A percentile compares a stretch with the other conserved stretches of the same genome.
Evolutionary conservation across 2,113 vertebrate species (phyloP).

Genomic region (Macroglossus sobrinus): DNA sequence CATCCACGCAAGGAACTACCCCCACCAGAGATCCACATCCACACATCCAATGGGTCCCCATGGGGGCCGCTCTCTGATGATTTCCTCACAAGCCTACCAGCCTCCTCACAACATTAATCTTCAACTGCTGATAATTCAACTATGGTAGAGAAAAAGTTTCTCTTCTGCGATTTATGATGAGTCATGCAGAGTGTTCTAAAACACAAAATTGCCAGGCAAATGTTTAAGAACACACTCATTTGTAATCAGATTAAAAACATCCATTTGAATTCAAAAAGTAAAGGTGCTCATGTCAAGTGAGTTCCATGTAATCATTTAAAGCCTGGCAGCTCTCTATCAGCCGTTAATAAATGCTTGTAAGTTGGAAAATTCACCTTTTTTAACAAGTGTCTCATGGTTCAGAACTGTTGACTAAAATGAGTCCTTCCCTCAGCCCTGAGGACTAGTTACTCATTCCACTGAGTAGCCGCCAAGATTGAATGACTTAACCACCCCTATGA

Average conservation of each 20-base stretch:
- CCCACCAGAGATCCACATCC: neutral
- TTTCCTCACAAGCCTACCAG: neutral
- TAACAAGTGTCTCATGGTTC: neutral
- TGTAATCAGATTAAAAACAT: conserved; percentile 10
- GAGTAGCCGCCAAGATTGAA: fast-evolving
- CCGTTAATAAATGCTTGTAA: neutral
- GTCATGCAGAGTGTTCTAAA: neutral
- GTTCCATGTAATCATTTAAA: neutral
- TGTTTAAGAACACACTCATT: conserved; percentile 9
- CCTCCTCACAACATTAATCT: neutral
- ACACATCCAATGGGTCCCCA: fast-evolving
- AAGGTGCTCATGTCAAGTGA: neutral
- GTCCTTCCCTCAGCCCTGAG: neutral
- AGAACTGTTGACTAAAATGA: neutral
- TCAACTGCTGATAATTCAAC: neutral
- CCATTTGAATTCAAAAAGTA: neutral
- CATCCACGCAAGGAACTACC: neutral
- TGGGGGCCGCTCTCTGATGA: neutral
- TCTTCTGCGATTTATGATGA: conserved; percentile 5
- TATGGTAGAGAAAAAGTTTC: neutral
- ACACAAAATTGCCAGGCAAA: neutral
- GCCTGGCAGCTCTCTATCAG: neutral
- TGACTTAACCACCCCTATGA: neutral
- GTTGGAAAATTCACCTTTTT: neutral
- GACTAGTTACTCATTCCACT: neutral